Percentiles rank a stretch among this genome's conserved stretches.
phyloP scores from a whole-genome alignment of 2,113 vertebrate genomes.

The Podarcis muralis region DNA sequence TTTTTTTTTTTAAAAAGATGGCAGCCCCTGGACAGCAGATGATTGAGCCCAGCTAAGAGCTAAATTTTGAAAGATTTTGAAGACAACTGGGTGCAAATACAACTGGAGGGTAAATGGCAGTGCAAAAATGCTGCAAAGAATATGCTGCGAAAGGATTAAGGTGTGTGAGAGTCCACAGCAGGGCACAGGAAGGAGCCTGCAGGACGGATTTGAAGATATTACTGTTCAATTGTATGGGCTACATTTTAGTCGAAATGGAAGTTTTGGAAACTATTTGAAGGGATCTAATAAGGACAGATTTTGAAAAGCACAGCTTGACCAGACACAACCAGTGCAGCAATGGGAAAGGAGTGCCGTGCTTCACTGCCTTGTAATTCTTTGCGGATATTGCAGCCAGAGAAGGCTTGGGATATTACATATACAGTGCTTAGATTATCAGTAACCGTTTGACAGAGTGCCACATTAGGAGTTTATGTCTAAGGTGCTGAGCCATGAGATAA shows the following conservation, averaged over 20 bases:
- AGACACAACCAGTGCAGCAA: conserved; percentile 36
- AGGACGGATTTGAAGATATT: conserved; percentile 1
- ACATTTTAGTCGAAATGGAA: neutral
- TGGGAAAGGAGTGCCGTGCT: conserved; percentile 13
- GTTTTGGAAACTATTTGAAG: conserved; percentile 41
- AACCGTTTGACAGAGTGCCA: conserved; percentile 46
- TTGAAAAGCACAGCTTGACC: conserved; percentile 41
- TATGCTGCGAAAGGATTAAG: neutral
- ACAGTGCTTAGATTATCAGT: conserved; percentile 41
- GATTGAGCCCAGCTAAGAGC: neutral
- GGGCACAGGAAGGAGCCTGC: neutral
- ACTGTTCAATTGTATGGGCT: neutral
- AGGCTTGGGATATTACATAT: neutral
- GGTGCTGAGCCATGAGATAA: conserved; percentile 59
- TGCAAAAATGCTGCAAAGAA: neutral
- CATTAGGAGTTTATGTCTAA: conserved; percentile 43
- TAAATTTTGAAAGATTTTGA: conserved; percentile 4
- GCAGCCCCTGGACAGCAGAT: neutral
- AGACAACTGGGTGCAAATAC: neutral
- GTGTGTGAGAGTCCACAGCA: neutral
- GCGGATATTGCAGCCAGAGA: conserved; percentile 18
- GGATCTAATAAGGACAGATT: conserved; percentile 29
- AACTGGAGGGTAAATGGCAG: neutral
- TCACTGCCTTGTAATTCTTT: conserved; percentile 32
- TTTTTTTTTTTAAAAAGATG: neutral